Conservation (phyloP, 2,888 invertebrate species). For the Zaprionus lineosus region DNA sequence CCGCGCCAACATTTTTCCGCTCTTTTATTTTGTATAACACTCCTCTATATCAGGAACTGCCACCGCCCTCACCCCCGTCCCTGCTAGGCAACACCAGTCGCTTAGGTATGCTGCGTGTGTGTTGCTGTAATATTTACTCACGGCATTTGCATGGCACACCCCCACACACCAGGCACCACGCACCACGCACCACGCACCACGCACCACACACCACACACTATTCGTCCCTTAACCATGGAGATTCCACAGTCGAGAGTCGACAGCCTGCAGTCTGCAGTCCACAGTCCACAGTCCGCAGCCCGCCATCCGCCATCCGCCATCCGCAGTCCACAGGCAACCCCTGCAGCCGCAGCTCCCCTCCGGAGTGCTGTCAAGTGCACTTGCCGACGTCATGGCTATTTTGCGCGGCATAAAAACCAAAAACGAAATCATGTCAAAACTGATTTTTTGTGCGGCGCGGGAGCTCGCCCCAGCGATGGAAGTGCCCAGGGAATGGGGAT, state of each 20-base stretch:
- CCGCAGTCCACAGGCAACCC: no score
- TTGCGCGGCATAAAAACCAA: conserved; percentile 55
- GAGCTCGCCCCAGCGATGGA: conserved; percentile 12
- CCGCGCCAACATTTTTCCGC: conserved; percentile 48
- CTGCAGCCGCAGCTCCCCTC: conserved; percentile 13
- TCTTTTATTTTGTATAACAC: conserved; percentile 37
- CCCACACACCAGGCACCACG: no score
- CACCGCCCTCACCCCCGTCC: background rate
- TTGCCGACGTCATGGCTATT: conserved; percentile 76
- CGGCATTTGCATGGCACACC: conserved; percentile 21
- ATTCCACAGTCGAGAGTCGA: no score
- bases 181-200: no score
- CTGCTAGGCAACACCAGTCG: background rate
- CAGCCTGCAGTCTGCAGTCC: no score
- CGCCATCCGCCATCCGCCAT: no score
- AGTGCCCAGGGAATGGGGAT: background rate
- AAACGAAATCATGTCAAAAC: conserved; percentile 65
- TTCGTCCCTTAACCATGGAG: no score
- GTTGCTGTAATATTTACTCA: conserved; percentile 67
- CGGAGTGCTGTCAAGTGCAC: conserved; percentile 72
- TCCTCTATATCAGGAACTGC: no score
- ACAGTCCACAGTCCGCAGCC: no score
- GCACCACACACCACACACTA: no score
- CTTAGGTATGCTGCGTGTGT: conserved; percentile 51
- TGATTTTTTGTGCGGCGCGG: conserved; percentile 40